phyloP scores from a whole-genome alignment of 2,797 vertebrate genomes.

The Podarcis siculus region DNA sequence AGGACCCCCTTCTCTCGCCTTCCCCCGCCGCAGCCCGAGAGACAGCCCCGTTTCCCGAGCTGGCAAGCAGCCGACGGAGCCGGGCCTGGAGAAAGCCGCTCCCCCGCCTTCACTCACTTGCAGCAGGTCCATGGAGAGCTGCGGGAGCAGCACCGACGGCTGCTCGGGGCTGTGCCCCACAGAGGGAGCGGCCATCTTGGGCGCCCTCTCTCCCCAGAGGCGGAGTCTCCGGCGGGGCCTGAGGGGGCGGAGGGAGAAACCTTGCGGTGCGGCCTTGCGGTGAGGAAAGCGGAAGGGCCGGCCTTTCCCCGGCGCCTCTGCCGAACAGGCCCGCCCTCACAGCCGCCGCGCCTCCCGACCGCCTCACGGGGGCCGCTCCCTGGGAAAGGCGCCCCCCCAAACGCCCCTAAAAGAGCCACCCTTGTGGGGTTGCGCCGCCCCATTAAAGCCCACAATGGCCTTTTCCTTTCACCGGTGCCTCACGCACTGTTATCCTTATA shows the following conservation, averaged over 20 bases:
- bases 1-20: neutral
- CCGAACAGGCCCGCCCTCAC: too few species aligned
- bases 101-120: neutral
- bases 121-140: neutral
- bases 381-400: too few species aligned
- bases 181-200: conserved; percentile 10
- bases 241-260: neutral
- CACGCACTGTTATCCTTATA: too few species aligned
- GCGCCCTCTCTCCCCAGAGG: neutral
- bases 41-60: neutral
- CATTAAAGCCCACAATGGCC: too few species aligned
- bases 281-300: too few species aligned
- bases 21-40: neutral
- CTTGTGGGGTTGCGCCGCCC: too few species aligned
- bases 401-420: too few species aligned
- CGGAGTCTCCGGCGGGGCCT: neutral
- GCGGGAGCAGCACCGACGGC: neutral
- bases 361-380: too few species aligned
- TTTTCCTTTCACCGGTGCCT: too few species aligned
- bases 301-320: too few species aligned
- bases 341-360: too few species aligned
- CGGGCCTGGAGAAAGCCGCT: neutral
- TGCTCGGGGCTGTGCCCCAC: neutral
- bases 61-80: neutral
- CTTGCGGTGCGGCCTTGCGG: neutral